Conservation (phyloP, 2,888 invertebrate species). For the Lepidocyrtoides sp. region DNA sequence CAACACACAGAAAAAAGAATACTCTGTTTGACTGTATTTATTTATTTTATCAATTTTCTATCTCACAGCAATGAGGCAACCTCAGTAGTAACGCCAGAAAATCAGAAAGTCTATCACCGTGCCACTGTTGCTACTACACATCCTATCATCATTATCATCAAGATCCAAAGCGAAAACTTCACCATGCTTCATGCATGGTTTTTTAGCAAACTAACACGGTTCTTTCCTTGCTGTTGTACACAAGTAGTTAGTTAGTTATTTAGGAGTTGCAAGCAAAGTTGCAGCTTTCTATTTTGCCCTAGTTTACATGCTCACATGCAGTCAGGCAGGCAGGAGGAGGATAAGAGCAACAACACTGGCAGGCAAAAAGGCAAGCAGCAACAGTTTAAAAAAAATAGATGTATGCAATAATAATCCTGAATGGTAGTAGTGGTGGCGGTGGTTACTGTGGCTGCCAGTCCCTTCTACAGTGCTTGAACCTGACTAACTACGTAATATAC, state of each 20-base stretch:
- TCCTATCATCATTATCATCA: constrained; percentile 34
- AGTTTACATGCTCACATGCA: constrained; percentile 81
- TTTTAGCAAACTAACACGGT: constrained; percentile 73
- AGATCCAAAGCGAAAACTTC: constrained; percentile 75
- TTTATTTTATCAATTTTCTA: constrained; percentile 79
- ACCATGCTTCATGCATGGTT: constrained; percentile 79
- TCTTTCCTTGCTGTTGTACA: constrained; percentile 42
- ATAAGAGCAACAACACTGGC: constrained; percentile 57
- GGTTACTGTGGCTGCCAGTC: constrained; percentile 8
- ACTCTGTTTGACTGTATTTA: constrained; percentile 54
- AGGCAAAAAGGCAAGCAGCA: constrained; percentile 36
- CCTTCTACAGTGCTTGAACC: constrained; percentile 17
- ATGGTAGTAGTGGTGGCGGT: constrained; percentile 32
- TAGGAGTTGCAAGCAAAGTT: constrained; percentile 19
- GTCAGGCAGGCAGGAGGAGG: constrained; percentile 64
- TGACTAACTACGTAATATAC: constrained; percentile 23
- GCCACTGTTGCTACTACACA: not conserved
- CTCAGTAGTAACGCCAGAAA: constrained; percentile 35
- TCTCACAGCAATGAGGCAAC: constrained; percentile 77
- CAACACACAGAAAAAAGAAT: constrained; percentile 55
- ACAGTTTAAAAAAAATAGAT: constrained; percentile 45
- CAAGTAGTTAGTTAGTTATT: constrained; percentile 15
- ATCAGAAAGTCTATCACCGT: constrained; percentile 5
- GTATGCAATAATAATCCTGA: constrained; percentile 64
- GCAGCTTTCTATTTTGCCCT: constrained; percentile 84